Evolutionary conservation across 2,888 invertebrate species (phyloP).

Genomic region (Trichogramma dendrolimi): DNA sequence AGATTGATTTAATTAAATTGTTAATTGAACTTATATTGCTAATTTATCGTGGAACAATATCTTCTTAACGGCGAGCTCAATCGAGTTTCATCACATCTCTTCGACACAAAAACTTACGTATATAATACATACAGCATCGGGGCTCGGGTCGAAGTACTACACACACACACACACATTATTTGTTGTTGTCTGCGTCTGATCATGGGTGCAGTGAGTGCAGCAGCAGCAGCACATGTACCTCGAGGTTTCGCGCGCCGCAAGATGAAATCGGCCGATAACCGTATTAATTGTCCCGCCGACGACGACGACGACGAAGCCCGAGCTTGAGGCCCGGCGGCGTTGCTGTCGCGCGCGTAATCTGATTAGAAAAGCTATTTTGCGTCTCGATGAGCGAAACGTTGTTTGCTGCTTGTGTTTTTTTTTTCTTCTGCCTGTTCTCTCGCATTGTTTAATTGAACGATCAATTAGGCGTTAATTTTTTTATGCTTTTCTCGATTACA

Average conservation of each 20-base stretch:
- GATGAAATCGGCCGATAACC: constrained; percentile 23
- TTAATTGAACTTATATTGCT: constrained; percentile 13
- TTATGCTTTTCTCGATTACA: not conserved
- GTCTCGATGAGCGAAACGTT: not conserved
- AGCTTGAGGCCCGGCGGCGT: too few relatives aligned
- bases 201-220: too few relatives aligned
- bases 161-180: too few relatives aligned
- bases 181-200: too few relatives aligned
- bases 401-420: constrained; percentile 5
- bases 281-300: constrained; percentile 29
- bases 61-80: constrained; percentile 9
- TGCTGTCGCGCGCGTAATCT: constrained; percentile 4
- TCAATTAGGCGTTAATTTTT: constrained; percentile 23
- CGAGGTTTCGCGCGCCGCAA: not conserved
- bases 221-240: too few relatives aligned
- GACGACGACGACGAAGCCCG: not conserved
- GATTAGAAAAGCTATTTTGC: constrained; percentile 15
- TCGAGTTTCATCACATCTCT: constrained; percentile 13
- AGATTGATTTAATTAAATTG: constrained; percentile 13
- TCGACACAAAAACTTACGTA: not conserved
- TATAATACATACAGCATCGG: not conserved
- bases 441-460: constrained; percentile 21
- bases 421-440: constrained; percentile 1
- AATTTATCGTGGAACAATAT: constrained; percentile 23
- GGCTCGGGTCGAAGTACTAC: too few relatives aligned